Percentiles rank a stretch among this genome's conserved stretches.
Conservation (phyloP, 1,140 invertebrate genomes). For the Listronotus oregonensis region DNA sequence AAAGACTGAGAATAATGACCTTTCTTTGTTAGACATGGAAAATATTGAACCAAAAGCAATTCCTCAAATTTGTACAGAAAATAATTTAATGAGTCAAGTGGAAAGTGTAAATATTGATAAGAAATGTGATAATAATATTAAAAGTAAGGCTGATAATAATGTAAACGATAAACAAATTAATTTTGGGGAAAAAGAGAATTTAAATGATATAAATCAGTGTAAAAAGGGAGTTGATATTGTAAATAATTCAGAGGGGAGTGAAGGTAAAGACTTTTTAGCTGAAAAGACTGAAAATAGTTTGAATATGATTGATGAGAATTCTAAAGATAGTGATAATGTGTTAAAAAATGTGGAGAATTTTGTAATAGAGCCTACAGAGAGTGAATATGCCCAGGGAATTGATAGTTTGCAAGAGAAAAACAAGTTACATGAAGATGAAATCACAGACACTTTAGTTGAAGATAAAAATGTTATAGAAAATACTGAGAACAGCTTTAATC, state of each 20-base stretch:
- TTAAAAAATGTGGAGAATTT: neutral
- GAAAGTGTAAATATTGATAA: slow-evolving; percentile 4
- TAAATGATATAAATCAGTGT: too few species aligned
- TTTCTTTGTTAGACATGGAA: slow-evolving; percentile 2
- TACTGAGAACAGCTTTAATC: neutral
- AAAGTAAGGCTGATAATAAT: neutral
- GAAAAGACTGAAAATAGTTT: too few species aligned
- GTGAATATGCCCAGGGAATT: neutral
- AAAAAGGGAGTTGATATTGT: neutral
- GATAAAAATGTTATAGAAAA: neutral
- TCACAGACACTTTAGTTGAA: neutral
- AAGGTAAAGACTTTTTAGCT: too few species aligned
- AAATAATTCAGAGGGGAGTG: neutral
- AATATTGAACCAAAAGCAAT: neutral
- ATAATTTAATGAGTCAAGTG: neutral
- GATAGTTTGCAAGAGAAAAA: neutral
- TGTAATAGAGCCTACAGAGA: slow-evolving; percentile 2
- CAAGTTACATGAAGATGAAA: neutral
- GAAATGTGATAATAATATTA: slow-evolving; percentile 1
- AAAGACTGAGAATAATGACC: neutral
- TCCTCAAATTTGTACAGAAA: slow-evolving; percentile 1
- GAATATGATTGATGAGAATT: neutral
- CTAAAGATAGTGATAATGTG: neutral
- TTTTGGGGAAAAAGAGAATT: neutral
- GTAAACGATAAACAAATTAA: neutral